Evolutionary conservation across 2,888 invertebrate species (phyloP).

Genomic region (Agonopterix subpropinquella): DNA sequence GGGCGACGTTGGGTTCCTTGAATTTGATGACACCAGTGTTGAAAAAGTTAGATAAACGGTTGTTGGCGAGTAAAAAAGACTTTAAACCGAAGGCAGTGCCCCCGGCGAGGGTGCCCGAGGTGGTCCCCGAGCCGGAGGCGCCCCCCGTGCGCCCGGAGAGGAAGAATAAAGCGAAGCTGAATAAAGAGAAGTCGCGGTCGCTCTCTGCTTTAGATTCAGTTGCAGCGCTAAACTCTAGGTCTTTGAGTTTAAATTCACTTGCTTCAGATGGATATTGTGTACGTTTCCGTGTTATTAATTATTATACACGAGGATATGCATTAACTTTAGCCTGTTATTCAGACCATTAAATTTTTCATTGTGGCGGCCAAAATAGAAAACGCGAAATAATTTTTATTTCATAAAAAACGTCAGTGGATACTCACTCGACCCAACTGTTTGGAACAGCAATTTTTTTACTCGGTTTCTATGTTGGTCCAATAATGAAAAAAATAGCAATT

Average conservation of each 20-base stretch:
- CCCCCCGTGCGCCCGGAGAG: conserved; percentile 59
- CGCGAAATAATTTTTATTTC: no score
- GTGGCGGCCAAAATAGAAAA: no score
- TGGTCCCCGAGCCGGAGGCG: conserved; percentile 19
- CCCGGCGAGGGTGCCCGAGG: conserved; percentile 42
- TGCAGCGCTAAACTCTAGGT: conserved; percentile 63
- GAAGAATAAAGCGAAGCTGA: conserved; percentile 38
- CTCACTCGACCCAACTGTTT: no score
- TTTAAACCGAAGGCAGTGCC: conserved; percentile 64
- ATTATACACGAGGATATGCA: no score
- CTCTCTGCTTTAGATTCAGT: conserved; percentile 50
- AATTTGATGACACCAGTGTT: conserved; percentile 75
- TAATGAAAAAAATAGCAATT: no score
- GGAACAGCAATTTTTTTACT: no score
- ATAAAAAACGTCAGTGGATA: no score
- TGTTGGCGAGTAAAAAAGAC: conserved; percentile 67
- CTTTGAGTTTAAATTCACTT: conserved; percentile 80
- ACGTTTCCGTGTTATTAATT: conserved; percentile 49
- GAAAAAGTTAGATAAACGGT: conserved; percentile 65
- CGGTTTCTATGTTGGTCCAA: no score
- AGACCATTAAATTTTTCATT: no score
- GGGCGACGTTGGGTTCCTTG: conserved; percentile 72
- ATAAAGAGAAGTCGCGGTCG: conserved; percentile 63
- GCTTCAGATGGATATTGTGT: conserved; percentile 91
- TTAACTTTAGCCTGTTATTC: no score